These are phyloP conservation scores for Gari tellinella DNA, from an alignment of 2,888 invertebrate genomes.

Conservation along the genomic window DNA sequence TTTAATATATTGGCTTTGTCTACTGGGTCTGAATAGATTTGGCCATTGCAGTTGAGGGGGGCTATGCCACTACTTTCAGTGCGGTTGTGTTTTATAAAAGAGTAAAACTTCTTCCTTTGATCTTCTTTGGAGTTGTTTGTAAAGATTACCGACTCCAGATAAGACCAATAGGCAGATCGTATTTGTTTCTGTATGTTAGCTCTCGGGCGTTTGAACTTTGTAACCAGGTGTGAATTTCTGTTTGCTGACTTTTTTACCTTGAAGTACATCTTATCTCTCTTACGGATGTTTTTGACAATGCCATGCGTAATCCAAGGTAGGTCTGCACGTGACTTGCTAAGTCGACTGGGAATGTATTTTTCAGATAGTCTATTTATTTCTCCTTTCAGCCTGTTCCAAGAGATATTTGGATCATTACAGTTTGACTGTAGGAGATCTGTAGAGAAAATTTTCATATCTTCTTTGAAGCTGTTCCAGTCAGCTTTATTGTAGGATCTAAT, in stretches of 20 bases:
- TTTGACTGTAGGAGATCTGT: too few relatives aligned
- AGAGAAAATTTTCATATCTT: too few relatives aligned
- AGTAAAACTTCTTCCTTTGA: conserved; percentile 23
- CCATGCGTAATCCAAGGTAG: conserved; percentile 10
- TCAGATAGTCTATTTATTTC: background rate
- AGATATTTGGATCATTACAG: conserved; percentile 3
- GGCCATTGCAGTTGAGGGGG: conserved; percentile 8
- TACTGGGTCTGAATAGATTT: conserved; percentile 6
- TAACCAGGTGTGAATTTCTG: background rate
- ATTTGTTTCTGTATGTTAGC: conserved; percentile 18
- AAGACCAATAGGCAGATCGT: conserved; percentile 13
- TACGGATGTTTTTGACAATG: background rate
- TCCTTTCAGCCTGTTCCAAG: conserved; percentile 11
- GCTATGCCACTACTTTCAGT: conserved; percentile 9
- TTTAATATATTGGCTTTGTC: conserved; percentile 17
- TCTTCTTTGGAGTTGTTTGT: background rate
- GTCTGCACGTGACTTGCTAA: conserved; percentile 1
- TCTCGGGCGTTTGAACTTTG: background rate
- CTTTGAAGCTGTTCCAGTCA: too few relatives aligned
- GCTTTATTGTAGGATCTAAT: too few relatives aligned
- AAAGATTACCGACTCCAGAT: conserved; percentile 26
- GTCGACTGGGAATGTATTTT: background rate
- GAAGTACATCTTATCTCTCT: conserved; percentile 13
- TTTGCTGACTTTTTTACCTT: background rate
- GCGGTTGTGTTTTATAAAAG: conserved; percentile 18